These are phyloP conservation scores for Saturnia pavonia DNA, from an alignment of 2,888 invertebrate genomes.

Conservation along the genomic window DNA sequence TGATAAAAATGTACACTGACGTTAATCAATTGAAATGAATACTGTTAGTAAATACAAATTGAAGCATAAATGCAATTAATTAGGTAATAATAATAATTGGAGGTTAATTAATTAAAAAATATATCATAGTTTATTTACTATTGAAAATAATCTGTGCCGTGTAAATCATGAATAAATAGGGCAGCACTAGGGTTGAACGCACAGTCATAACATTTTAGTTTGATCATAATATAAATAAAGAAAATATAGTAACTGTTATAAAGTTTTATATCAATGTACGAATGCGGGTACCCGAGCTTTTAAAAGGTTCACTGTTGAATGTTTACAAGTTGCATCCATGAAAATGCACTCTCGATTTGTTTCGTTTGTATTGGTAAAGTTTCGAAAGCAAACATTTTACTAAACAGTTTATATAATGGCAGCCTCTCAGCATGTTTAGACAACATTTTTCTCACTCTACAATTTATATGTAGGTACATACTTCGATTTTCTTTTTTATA, in stretches of 20 bases:
- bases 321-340: slow-evolving; percentile 37
- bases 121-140: too few relatives aligned
- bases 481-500: not conserved
- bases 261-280: slow-evolving; percentile 14
- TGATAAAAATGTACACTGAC: too few relatives aligned
- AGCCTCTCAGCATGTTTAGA: slow-evolving; percentile 36
- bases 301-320: slow-evolving; percentile 34
- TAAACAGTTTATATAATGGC: slow-evolving; percentile 41
- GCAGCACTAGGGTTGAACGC: not conserved
- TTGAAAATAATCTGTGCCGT: too few relatives aligned
- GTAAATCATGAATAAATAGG: too few relatives aligned
- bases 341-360: slow-evolving; percentile 46
- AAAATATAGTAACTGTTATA: not conserved
- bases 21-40: too few relatives aligned
- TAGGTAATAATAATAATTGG: too few relatives aligned
- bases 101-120: too few relatives aligned
- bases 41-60: too few relatives aligned
- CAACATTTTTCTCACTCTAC: slow-evolving; percentile 35
- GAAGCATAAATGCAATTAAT: too few relatives aligned
- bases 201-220: not conserved
- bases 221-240: not conserved
- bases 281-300: slow-evolving; percentile 22
- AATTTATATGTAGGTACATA: not conserved
- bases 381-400: slow-evolving; percentile 48
- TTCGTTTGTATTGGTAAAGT: slow-evolving; percentile 51